Evolutionary conservation across 2,113 vertebrate genomes (phyloP).

Genomic region (Sapayoa aenigma): DNA sequence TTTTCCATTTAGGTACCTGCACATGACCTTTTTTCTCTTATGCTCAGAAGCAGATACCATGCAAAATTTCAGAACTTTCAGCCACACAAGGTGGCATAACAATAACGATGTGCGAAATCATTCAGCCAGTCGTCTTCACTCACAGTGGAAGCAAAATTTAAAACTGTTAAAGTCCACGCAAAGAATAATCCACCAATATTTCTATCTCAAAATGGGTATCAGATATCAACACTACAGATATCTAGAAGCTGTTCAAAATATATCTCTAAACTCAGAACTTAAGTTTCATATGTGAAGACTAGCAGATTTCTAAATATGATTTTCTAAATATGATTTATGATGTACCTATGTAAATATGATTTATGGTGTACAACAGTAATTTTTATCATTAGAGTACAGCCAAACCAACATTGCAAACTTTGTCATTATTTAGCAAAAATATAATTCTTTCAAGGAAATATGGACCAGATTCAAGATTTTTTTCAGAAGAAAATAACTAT

Average conservation of each 20-base stretch:
- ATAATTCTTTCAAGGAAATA: background rate
- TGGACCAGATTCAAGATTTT: background rate
- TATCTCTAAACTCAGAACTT: background rate
- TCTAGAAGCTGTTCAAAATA: background rate
- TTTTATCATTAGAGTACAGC: background rate
- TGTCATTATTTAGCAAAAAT: background rate
- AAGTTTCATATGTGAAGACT: background rate
- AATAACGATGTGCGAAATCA: background rate
- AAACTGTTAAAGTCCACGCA: background rate
- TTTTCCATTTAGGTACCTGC: background rate
- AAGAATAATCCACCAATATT: background rate
- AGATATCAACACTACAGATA: background rate
- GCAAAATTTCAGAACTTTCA: background rate
- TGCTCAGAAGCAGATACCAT: background rate
- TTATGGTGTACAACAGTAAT: background rate
- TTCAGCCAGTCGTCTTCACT: background rate
- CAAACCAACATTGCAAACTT: background rate
- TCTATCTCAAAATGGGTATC: background rate
- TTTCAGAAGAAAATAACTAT: background rate
- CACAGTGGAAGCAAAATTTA: background rate
- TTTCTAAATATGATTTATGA: too few species aligned
- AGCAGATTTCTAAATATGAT: background rate
- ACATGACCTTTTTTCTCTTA: background rate
- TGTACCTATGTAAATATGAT: too few species aligned
- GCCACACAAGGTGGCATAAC: background rate